Percentiles rank a stretch among this genome's conserved stretches.
phyloP scores from a whole-genome alignment of 2,113 vertebrate species.

The Hippocampus comes region DNA sequence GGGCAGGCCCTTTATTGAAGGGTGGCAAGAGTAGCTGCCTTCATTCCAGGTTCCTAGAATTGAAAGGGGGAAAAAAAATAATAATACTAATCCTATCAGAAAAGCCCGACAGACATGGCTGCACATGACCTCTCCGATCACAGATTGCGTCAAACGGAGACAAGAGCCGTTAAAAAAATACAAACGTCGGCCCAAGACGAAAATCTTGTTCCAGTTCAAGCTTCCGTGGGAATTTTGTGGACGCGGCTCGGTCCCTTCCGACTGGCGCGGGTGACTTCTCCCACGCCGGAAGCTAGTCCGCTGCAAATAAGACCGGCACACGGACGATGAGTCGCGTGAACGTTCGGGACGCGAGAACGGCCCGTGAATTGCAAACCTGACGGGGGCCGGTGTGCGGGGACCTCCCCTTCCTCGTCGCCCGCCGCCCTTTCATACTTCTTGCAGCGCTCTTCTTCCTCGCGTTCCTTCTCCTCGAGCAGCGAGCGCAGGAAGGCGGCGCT shows the following conservation, averaged over 20 bases:
- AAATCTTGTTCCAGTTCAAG: background rate
- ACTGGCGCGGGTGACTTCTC: background rate
- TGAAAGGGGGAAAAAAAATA: no score
- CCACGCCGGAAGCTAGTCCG: background rate
- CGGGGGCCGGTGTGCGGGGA: background rate
- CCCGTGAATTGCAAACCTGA: background rate
- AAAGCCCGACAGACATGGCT: background rate
- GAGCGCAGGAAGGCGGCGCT: conserved; percentile 85
- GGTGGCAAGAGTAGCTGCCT: no score
- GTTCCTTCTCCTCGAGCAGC: conserved; percentile 86
- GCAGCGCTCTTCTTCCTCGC: conserved; percentile 76
- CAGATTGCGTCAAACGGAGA: background rate
- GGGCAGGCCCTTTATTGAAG: no score
- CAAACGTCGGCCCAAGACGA: background rate
- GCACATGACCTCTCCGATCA: no score
- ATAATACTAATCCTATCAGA: background rate
- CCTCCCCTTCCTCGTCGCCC: conserved; percentile 1
- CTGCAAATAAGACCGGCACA: background rate
- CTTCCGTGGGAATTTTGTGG: background rate
- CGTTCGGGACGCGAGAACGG: background rate
- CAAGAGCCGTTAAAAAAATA: background rate
- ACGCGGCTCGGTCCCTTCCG: background rate
- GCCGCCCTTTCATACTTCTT: conserved; percentile 21
- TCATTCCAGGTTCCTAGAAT: no score
- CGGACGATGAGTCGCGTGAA: background rate